Evolutionary conservation across 2,888 invertebrate genomes (phyloP), one percentile per base, ranked within the genome.

Genomic region (Tachina lurida): DNA sequence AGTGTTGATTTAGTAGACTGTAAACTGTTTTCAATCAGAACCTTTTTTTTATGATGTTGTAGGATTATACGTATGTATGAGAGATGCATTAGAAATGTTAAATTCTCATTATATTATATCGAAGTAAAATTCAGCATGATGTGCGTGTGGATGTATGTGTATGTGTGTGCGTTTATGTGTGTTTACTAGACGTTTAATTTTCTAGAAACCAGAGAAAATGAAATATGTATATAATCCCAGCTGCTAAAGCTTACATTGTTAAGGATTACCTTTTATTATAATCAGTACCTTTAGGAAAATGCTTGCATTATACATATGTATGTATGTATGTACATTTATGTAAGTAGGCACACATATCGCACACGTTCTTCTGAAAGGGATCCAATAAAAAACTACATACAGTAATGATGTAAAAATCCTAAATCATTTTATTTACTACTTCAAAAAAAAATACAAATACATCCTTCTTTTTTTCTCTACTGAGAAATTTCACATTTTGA

Each of bases 231-330:
- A 22, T 80, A 84, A 80, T 80, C 80, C 76, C 67, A 80, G 71
- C 75, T 62, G 65, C 67, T 84, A 75, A 80, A 73, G 76, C 54
- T 65, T 49, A 71, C 39, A 47, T 76, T 70, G 65, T 76, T 84
- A 56, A 52, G 79, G 79, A 79, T 84, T 80, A 84, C 52, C 58
- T 79, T 79, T 80, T 76, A 71, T 70, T 80, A 84, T 73, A 71
- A 3, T 47, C 49, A 65, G 58, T 43, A 71, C 17, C 31, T 12
- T 7, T 9, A 60, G 15, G 39, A 13, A 49, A 49, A 60, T n/a
- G 2, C 17, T 39, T 31, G 10, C 5, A 58, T 13, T n/a, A 15
- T 22, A 13, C 13, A 4, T 1, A 9, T 19, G 7, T 5, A n/a
- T 8, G 4, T 1, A 10, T n/a, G n/a, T 45, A 31, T 15, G 19